Evolutionary conservation across 1,140 invertebrate species (phyloP).

Genomic region (Oryzaephilus surinamensis): DNA sequence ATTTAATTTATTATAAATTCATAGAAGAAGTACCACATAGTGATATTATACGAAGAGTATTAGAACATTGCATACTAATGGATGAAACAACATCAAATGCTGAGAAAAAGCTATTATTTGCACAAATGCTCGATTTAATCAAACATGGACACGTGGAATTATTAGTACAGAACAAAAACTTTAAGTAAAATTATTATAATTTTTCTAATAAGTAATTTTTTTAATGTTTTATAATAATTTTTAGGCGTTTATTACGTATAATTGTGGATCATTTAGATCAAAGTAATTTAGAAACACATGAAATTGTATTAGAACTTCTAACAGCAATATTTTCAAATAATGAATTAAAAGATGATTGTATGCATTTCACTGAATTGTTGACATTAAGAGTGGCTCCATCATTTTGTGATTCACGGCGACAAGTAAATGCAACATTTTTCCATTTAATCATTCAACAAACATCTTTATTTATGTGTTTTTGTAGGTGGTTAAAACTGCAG

Average conservation of each 20-base stretch:
- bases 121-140: constrained; percentile 37
- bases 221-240: constrained; percentile 28
- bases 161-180: constrained; percentile 44
- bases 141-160: constrained; percentile 38
- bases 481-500: constrained; percentile 32
- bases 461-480: constrained; percentile 1
- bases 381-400: constrained; percentile 77
- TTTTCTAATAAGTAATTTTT: constrained; percentile 7
- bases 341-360: constrained; percentile 67
- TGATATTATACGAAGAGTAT: constrained; percentile 34
- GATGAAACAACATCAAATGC: constrained; percentile 29
- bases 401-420: constrained; percentile 65
- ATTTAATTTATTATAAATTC: constrained; percentile 27
- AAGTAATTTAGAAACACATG: constrained; percentile 54
- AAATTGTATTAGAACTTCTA: constrained; percentile 63
- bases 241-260: constrained; percentile 59
- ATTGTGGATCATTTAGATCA: constrained; percentile 62
- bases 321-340: constrained; percentile 70
- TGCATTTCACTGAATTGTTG: constrained; percentile 78
- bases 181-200: constrained; percentile 38
- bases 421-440: constrained; percentile 42
- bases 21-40: too few species aligned
- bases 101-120: constrained; percentile 30
- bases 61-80: constrained; percentile 25
- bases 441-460: background rate